Conservation (phyloP, 2,797 vertebrate genomes). For the Apogon talboti region DNA sequence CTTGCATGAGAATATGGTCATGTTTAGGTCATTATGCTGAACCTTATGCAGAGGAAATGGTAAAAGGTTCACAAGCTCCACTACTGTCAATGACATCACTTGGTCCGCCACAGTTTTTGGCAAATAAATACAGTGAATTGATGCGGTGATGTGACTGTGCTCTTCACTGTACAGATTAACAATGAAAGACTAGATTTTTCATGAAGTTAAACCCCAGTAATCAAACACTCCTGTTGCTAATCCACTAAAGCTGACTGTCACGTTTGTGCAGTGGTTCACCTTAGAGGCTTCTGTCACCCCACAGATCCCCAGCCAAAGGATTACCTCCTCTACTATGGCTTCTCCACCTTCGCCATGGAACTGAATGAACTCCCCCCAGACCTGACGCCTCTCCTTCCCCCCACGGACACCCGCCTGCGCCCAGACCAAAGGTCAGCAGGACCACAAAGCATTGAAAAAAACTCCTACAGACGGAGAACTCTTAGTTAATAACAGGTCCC, state of each 20-base stretch:
- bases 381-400: constrained; percentile 87
- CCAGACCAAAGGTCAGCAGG: constrained; percentile 90
- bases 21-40: no score
- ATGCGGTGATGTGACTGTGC: background rate
- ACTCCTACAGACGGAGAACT: constrained; percentile 3
- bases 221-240: background rate
- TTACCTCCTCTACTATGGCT: constrained; percentile 89
- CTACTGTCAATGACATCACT: no score
- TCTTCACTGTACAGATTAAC: background rate
- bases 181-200: constrained; percentile 12
- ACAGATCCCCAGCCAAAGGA: constrained; percentile 91
- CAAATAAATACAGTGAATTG: no score
- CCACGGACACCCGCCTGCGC: constrained; percentile 91
- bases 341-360: constrained; percentile 93
- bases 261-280: constrained; percentile 40
- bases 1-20: no score
- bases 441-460: constrained; percentile 1
- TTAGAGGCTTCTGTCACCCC: constrained; percentile 23
- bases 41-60: no score
- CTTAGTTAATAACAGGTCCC: background rate
- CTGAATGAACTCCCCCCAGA: constrained; percentile 90
- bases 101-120: background rate
- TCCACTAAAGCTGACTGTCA: constrained; percentile 48
- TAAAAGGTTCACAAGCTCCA: no score
- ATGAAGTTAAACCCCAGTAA: background rate